phyloP scores from a whole-genome alignment of 2,888 invertebrate species.

The Onchidella celtica region DNA sequence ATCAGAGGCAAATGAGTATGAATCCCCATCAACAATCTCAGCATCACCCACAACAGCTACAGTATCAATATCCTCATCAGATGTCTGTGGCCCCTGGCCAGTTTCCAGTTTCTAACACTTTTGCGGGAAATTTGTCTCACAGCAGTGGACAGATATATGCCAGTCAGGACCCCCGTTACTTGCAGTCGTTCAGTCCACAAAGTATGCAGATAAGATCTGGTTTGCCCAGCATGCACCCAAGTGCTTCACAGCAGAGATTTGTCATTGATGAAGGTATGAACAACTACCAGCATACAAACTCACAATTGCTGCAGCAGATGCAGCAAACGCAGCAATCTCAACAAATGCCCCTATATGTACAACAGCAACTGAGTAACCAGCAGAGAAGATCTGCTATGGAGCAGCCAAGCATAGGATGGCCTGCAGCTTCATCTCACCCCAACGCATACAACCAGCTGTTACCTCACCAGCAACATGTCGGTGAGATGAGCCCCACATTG shows the following conservation, averaged over 20 bases:
- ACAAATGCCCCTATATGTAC: neutral
- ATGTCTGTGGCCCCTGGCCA: neutral
- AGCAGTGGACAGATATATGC: too few relatives aligned
- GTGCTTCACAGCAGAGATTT: neutral
- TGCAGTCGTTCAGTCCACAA: neutral
- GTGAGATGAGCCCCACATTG: too few relatives aligned
- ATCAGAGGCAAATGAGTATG: neutral
- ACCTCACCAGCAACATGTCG: too few relatives aligned
- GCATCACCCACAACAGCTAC: too few relatives aligned
- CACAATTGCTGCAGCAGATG: neutral
- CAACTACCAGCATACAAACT: neutral
- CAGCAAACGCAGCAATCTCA: neutral
- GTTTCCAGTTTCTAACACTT: too few relatives aligned
- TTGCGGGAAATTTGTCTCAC: too few relatives aligned
- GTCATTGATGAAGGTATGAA: neutral
- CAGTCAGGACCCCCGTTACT: neutral
- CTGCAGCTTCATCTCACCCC: too few relatives aligned
- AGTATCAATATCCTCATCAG: neutral
- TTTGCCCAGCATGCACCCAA: slow-evolving; percentile 5
- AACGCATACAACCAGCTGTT: too few relatives aligned
- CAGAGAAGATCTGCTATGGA: neutral
- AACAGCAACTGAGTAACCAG: slow-evolving; percentile 9
- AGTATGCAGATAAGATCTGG: too few relatives aligned
- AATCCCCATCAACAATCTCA: neutral
- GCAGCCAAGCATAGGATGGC: too few relatives aligned